Evolutionary conservation across 2,797 vertebrate species (phyloP), one percentile per base, ranked within the genome.

Genomic region (Enteromius treurensis): DNA sequence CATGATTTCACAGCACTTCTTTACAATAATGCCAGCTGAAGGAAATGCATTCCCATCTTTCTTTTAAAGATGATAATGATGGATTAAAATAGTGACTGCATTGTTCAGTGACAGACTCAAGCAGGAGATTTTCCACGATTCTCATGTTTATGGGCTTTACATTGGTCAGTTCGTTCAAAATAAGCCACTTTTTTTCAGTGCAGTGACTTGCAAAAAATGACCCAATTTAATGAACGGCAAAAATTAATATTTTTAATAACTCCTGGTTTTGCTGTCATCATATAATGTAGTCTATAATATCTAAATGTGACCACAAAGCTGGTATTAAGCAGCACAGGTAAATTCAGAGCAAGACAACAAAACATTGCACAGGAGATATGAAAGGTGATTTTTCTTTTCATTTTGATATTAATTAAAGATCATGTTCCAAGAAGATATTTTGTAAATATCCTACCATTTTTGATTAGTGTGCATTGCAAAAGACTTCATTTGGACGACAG

Each of bases 1-100:
- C 5, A 32, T 64, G 42, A 32, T 45, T 78, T 78, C 7, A 67
- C 40, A 64, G 37, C n/a, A 32, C 26, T 73, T 71, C 15, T 76
- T 60, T 23, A 47, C 3, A 7, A 14, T 32, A 29, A 14, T 29
- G 15, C 15, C 5, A 62, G 13, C 9, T 60, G 3, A 42, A 45
- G 34, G 62, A 19, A 29, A 29, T 7, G 26, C 40, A 19, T 14
- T 37, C 4, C 6, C 34, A 42, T 42, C n/a, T 37, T 42, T 40
- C 9, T 26, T 62, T 45, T 15, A 0, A 62, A 3, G 29, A 19
- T 53, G 47, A 34, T 21, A 0, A 10, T 13, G 29, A 32, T 1
- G 42, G 34, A 19, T n/a, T 40, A 23, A 58, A 23, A 40, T 40
- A 11, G 3, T 55, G 51, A 23, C 51, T 58, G 29, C 49, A 21